These are phyloP conservation scores for Crotalus adamanteus DNA, from an alignment of 2,797 vertebrate species.

Conservation along the genomic window DNA sequence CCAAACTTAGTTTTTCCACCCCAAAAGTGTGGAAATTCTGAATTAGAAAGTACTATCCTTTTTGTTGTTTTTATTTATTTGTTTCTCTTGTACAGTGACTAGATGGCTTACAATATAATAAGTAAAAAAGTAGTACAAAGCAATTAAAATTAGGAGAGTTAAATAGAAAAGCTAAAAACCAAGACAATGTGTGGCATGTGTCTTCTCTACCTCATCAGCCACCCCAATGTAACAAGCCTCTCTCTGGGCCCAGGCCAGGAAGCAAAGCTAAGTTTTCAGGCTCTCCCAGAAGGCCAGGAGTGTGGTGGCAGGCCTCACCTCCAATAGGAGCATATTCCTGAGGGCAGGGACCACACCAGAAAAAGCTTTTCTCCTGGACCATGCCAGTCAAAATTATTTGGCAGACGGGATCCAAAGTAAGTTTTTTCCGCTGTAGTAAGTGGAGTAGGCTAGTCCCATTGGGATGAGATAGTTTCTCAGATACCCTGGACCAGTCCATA, in stretches of 20 bases:
- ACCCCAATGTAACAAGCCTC: background rate
- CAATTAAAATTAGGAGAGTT: background rate
- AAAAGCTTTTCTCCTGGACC: background rate
- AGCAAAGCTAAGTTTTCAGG: background rate
- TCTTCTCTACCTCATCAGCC: background rate
- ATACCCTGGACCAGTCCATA: background rate
- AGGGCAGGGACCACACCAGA: background rate
- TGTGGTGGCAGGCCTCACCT: background rate
- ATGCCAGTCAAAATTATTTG: background rate
- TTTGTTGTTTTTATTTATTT: background rate
- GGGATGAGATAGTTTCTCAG: background rate
- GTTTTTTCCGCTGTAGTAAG: background rate
- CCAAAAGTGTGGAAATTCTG: background rate
- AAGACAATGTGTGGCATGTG: background rate
- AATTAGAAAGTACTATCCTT: background rate
- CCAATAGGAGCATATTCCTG: background rate
- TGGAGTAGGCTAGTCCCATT: background rate
- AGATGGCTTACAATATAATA: too few relatives aligned
- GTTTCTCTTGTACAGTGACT: too few relatives aligned
- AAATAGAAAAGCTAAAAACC: background rate
- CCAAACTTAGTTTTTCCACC: too few relatives aligned
- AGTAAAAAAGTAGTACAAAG: background rate
- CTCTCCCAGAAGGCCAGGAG: background rate
- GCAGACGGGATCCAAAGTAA: background rate
- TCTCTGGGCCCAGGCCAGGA: background rate